Base-by-base conservation (phyloP, 2,797 vertebrate genomes). In the Chelon auratus region DNA sequence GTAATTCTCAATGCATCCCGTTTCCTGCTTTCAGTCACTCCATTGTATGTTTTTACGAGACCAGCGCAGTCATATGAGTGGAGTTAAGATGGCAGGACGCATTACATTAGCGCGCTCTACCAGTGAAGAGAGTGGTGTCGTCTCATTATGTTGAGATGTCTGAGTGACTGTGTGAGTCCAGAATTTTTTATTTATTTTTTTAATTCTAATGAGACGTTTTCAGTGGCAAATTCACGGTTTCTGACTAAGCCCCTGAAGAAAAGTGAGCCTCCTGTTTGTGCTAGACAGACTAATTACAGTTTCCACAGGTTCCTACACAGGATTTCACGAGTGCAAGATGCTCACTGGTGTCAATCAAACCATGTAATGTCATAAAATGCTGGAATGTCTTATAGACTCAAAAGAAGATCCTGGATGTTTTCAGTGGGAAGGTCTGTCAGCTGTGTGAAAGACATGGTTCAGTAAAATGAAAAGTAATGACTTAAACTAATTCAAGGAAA, bases 21-120 rank as follows among this genome's bases (percentile, higher is more conserved):
- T 65, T 51, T 40, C 5, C 2, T 69, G 12, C 13, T 61, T 53
- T 72, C 45, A 39, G 43, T 68, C 74, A 62, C 3, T 12, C 51
- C 11, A 9, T 51, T 66, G 42, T 43, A 30, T 18, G 58, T 58
- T 50, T 10, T 74, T 59, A 48, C 30, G 30, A n/a, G 17, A 60
- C 9, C 2, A 52, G 12, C 13, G n/a, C 37, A 64, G 60, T 83
- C 84, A 81, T 57, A 55, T 73, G 75, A 76, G 55, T 18, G 2
- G 39, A 73, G 56, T 66, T 54, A 33, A 42, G 52, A 30, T 7
- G 9, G 15, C 51, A 63, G 64, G 52, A 65, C 24, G 59, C 48
- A 67, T 72, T 68, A 24, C 48, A 75, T 81, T 73, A 63, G 30
- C 68, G 60, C 45, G 45, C 26, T 52, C 20, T 30, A n/a, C 20